Percentiles rank a stretch among this genome's conserved stretches.
These are phyloP conservation scores for Tenthredo notha DNA, from an alignment of 2,888 invertebrate species.

Conservation along the genomic window DNA sequence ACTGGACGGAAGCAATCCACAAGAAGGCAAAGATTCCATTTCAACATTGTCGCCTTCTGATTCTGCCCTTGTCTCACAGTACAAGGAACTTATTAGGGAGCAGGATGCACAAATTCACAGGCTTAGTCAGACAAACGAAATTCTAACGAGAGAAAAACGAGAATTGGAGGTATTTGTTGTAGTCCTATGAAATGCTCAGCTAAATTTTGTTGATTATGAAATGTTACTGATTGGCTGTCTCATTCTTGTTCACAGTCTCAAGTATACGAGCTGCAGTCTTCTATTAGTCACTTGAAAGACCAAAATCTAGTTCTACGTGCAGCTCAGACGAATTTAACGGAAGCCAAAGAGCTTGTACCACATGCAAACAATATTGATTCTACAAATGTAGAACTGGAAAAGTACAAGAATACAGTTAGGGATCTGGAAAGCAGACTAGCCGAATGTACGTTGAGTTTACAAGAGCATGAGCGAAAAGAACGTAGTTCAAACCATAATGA, in stretches of 20 bases:
- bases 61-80: slow-evolving; percentile 83
- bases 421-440: slow-evolving; percentile 69
- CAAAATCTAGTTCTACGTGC: slow-evolving; percentile 93
- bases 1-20: slow-evolving; percentile 67
- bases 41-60: slow-evolving; percentile 67
- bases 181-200: neutral
- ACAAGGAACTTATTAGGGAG: slow-evolving; percentile 94
- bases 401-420: slow-evolving; percentile 65
- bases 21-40: slow-evolving; percentile 66
- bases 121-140: slow-evolving; percentile 68
- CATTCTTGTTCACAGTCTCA: slow-evolving; percentile 70
- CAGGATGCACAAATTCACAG: slow-evolving; percentile 88
- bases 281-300: slow-evolving; percentile 89
- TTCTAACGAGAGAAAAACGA: slow-evolving; percentile 68
- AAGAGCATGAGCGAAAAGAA: slow-evolving; percentile 75
- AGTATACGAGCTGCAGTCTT: slow-evolving; percentile 85
- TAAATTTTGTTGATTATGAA: neutral
- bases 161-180: slow-evolving; percentile 67
- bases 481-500: slow-evolving; percentile 60
- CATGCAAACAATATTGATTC: slow-evolving; percentile 59
- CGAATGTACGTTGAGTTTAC: slow-evolving; percentile 61
- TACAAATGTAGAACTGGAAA: slow-evolving; percentile 66
- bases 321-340: slow-evolving; percentile 70
- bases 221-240: neutral
- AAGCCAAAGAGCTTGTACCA: slow-evolving; percentile 53